Conservation (phyloP, 2,888 invertebrate species). For the Byasa hedistus region DNA sequence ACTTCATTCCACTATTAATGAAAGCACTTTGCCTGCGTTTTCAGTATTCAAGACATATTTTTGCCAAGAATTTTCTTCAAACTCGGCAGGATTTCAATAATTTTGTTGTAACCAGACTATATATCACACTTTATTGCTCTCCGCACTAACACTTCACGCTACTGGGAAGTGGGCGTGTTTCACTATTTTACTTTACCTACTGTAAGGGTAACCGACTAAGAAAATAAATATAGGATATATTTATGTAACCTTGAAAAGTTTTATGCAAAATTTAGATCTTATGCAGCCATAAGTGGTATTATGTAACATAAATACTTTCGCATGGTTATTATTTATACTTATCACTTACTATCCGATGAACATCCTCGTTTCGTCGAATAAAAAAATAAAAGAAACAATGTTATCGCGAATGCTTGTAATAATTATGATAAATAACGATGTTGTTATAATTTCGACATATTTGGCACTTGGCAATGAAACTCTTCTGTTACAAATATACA, state of each 20-base stretch:
- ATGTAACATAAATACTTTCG: too few species aligned
- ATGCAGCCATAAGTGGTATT: not conserved
- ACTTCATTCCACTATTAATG: conserved; percentile 1
- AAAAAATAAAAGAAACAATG: too few species aligned
- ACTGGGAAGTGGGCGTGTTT: conserved; percentile 28
- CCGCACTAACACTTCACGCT: conserved; percentile 27
- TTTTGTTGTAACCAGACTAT: conserved; percentile 27
- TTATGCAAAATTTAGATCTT: not conserved
- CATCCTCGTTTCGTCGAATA: too few species aligned
- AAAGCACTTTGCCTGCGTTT: conserved; percentile 3
- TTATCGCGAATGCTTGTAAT: too few species aligned
- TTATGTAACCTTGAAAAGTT: not conserved
- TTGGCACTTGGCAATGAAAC: too few species aligned
- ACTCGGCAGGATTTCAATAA: conserved; percentile 19
- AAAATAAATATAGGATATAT: conserved; percentile 4
- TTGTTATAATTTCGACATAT: too few species aligned
- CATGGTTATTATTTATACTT: too few species aligned
- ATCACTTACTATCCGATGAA: too few species aligned
- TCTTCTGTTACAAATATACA: too few species aligned
- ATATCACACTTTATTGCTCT: conserved; percentile 31
- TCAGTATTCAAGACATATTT: conserved; percentile 16
- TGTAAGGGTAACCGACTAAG: conserved; percentile 17
- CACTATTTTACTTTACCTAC: conserved; percentile 21
- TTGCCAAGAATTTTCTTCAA: conserved; percentile 27
- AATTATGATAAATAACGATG: too few species aligned